phyloP scores from a whole-genome alignment of 2,797 vertebrate species.

The Halcyon leucocephala region DNA sequence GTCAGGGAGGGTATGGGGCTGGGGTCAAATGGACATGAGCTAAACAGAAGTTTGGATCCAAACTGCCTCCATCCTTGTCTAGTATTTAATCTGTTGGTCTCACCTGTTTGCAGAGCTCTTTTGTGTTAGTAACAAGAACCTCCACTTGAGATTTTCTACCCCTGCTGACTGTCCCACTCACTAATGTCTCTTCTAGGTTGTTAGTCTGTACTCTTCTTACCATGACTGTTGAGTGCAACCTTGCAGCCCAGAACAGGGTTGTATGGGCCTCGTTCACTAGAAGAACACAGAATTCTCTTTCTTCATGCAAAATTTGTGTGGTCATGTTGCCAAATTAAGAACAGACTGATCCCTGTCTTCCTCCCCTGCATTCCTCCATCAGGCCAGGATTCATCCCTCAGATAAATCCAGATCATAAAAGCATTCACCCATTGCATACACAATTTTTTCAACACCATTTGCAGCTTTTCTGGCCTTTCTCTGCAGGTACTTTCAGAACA shows the following conservation, averaged over 20 bases:
- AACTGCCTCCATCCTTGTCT: neutral
- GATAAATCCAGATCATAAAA: neutral
- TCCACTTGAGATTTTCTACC: neutral
- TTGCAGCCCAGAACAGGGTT: neutral
- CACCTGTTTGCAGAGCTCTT: neutral
- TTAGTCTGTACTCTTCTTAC: neutral
- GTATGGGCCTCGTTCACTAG: neutral
- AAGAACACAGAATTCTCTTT: neutral
- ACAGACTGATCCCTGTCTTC: neutral
- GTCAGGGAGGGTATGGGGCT: neutral
- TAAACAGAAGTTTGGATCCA: neutral
- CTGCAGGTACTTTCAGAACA: slow-evolving; percentile 17
- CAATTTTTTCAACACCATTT: neutral
- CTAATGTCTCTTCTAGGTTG: neutral
- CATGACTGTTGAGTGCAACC: neutral
- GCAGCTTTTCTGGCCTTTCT: neutral
- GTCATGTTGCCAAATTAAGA: neutral
- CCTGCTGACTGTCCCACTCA: neutral
- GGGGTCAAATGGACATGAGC: neutral
- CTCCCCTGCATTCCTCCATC: neutral
- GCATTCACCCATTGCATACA: neutral
- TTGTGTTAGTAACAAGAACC: neutral
- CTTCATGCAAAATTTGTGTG: neutral
- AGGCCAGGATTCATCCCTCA: neutral
- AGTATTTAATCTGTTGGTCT: neutral